Percentiles rank a stretch among this genome's conserved stretches.
phyloP scores from a whole-genome alignment of 2,113 vertebrate species.

The Aspidoscelis tigris region DNA sequence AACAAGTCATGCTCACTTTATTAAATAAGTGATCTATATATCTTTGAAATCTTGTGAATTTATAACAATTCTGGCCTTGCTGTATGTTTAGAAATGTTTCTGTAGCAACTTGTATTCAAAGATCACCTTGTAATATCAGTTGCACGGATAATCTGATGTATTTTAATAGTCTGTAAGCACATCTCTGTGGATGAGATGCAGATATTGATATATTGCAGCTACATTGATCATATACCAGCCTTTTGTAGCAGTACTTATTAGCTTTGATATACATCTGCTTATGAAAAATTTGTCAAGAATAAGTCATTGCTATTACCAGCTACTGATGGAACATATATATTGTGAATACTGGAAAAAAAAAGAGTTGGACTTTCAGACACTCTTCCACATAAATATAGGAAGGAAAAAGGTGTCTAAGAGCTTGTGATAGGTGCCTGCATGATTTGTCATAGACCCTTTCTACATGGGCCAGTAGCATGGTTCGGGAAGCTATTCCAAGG shows the following conservation, averaged over 20 bases:
- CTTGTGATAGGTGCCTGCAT: too few species aligned
- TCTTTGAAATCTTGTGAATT: background rate
- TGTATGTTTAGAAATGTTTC: background rate
- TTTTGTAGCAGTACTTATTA: background rate
- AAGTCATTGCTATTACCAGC: background rate
- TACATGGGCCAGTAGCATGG: too few species aligned
- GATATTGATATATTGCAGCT: background rate
- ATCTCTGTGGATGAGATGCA: background rate
- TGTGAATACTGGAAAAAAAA: background rate
- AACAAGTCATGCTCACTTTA: conserved; percentile 13
- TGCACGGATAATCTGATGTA: background rate
- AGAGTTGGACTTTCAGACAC: background rate
- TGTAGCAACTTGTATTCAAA: background rate
- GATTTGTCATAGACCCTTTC: too few species aligned
- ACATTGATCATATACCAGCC: background rate
- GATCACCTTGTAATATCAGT: background rate
- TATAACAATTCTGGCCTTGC: conserved; percentile 6
- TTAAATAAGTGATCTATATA: conserved; percentile 20
- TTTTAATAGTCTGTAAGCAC: background rate
- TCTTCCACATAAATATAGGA: background rate
- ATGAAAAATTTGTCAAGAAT: background rate
- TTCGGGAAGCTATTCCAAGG: too few species aligned
- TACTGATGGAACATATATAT: too few species aligned
- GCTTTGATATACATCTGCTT: background rate
- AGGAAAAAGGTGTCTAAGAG: too few species aligned